These are phyloP conservation scores for Muscicapa adusta DNA, from an alignment of 2,113 vertebrate species.

Conservation along the genomic window DNA sequence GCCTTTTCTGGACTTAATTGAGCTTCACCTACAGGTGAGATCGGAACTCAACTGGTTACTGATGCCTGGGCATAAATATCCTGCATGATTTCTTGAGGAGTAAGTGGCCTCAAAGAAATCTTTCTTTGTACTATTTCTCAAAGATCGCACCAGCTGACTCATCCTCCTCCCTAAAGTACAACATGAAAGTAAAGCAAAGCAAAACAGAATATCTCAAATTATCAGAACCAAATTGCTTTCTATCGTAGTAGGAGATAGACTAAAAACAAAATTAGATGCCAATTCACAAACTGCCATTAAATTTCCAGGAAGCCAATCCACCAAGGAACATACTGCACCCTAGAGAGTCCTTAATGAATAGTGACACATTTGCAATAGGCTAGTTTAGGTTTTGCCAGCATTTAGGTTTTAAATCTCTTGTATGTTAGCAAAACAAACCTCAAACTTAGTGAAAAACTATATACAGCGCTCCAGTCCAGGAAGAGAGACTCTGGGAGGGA, in stretches of 20 bases:
- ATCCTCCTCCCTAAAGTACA: background rate
- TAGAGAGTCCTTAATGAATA: conserved; percentile 29
- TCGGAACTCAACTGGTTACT: background rate
- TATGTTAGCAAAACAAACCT: background rate
- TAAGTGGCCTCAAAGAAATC: background rate
- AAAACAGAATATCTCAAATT: background rate
- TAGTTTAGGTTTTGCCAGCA: conserved; percentile 15
- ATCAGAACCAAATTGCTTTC: background rate
- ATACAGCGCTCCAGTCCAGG: background rate
- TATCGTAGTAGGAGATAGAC: background rate
- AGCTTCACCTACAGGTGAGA: background rate
- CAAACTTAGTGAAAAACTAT: background rate
- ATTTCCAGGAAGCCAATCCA: conserved; percentile 33
- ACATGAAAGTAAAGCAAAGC: background rate
- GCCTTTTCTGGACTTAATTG: background rate
- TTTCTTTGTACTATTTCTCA: background rate
- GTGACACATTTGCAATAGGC: conserved; percentile 9
- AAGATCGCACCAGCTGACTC: background rate
- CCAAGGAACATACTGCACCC: conserved; percentile 6
- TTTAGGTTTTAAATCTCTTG: background rate
- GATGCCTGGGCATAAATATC: background rate
- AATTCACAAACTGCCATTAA: background rate
- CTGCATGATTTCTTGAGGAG: background rate
- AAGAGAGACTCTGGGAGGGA: background rate
- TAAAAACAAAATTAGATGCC: background rate